Evolutionary conservation across 1,140 invertebrate genomes (phyloP), one percentile per base, ranked within the genome.

Genomic region (Portunus trituberculatus): DNA sequence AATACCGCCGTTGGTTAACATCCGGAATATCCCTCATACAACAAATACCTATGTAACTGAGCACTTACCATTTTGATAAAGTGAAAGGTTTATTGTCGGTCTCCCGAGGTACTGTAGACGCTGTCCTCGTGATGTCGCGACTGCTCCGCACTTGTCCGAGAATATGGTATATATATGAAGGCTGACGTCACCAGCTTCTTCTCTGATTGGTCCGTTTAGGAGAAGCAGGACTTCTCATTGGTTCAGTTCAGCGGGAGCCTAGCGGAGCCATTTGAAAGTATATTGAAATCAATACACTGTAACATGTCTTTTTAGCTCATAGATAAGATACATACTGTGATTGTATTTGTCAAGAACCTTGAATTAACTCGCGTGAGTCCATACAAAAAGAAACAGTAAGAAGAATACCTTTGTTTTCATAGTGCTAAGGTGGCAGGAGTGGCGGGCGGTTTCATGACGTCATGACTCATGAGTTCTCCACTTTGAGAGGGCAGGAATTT

Each of bases 81-180:
- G 4, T n/a, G 0, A 32, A 25, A 28, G 28, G 7, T 76, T 31
- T 7, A 10, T 0, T 86, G 92, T 76, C 92, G 92, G 87, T 83
- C 82, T 93, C 92, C 52, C 92, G 87, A 93, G 92, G 92, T 84
- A 93, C 92, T 93, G 48, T 88, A 28, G 14, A 93, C 92, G 92
- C 3, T 88, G 92, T 39, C 92, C 92, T 93, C 92, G 92, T 86
- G 92, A 93, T 88, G n/a, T 39, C 48, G 86, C 92, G 59, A 88
- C 84, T 98, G 97, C 98, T 98, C 96, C 98, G 98, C 3, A 98
- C 98, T 3, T 98, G 10, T 10, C 98, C 59, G n/a, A 96, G 98
- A 98, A 6, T 98, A 0, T 12, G 4, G 84, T 0, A 88, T 93
- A 59, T 93, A 93, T 93, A 88, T 48, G 83, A 8, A 0, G 7